Evolutionary conservation across 2,888 invertebrate species (phyloP).

Genomic region (Philhelius pedissequus): DNA sequence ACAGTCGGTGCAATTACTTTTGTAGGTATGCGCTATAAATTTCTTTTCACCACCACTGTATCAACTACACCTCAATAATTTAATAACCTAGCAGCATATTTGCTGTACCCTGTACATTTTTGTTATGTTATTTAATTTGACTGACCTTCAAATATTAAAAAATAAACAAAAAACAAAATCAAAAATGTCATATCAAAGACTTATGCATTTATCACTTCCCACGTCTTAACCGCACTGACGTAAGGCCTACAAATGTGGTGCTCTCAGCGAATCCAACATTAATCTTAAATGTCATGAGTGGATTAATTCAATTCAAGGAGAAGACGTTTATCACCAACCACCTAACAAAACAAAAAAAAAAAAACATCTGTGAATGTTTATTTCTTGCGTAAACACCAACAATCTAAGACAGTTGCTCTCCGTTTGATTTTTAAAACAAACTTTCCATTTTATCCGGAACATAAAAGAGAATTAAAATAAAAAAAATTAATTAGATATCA

Average conservation of each 20-base stretch:
- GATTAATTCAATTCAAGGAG: conserved; percentile 60
- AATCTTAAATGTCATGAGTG: conserved; percentile 21
- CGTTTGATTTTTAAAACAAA: conserved; percentile 37
- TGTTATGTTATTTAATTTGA: neutral
- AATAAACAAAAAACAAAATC: neutral
- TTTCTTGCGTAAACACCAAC: conserved; percentile 40
- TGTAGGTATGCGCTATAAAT: too few species aligned
- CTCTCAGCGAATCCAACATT: conserved; percentile 12
- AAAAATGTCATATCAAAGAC: neutral
- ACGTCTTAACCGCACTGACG: conserved; percentile 35
- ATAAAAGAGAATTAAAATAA: conserved; percentile 62
- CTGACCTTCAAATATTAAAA: neutral
- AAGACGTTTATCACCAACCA: conserved; percentile 47
- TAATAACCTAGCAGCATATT: too few species aligned
- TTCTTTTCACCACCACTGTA: too few species aligned
- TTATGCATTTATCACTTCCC: neutral
- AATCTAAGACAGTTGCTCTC: conserved; percentile 31
- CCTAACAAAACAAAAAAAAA: conserved; percentile 24
- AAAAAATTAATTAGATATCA: conserved; percentile 67
- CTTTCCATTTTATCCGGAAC: conserved; percentile 36
- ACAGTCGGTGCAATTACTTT: too few species aligned
- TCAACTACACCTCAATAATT: too few species aligned
- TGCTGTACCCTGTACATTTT: too few species aligned
- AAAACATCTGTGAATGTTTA: conserved; percentile 44
- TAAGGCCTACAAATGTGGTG: conserved; percentile 23